Evolutionary conservation across 2,888 invertebrate genomes (phyloP).

Genomic region (Hololepta plana): DNA sequence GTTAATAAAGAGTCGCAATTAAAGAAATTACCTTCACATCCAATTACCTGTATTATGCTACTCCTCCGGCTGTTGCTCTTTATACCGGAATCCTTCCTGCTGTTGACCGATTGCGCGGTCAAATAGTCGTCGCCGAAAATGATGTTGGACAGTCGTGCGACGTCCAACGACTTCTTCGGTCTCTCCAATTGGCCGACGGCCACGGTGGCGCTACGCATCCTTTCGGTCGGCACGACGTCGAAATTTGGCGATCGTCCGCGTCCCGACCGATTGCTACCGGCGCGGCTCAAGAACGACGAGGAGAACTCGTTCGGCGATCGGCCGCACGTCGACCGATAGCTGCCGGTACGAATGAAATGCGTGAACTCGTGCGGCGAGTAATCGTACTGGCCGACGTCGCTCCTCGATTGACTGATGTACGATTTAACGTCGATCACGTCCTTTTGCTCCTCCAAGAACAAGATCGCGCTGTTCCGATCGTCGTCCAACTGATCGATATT

Average conservation of each 20-base stretch:
- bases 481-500: constrained; percentile 10
- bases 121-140: constrained; percentile 35
- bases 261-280: constrained; percentile 28
- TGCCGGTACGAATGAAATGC: constrained; percentile 50
- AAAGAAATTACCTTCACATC: constrained; percentile 1
- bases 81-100: constrained; percentile 77
- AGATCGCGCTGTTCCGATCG: constrained; percentile 1
- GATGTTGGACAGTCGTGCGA: constrained; percentile 17
- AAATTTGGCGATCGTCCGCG: constrained; percentile 28
- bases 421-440: constrained; percentile 55
- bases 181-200: constrained; percentile 21
- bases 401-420: constrained; percentile 54
- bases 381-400: constrained; percentile 38
- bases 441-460: constrained; percentile 16
- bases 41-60: constrained; percentile 66
- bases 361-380: constrained; percentile 25
- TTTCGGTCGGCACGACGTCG: constrained; percentile 18
- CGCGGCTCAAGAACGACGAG: constrained; percentile 24
- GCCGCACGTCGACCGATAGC: constrained; percentile 51
- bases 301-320: constrained; percentile 32
- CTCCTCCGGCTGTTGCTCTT: constrained; percentile 69
- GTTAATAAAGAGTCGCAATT: no score
- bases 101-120: constrained; percentile 46
- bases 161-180: constrained; percentile 28
- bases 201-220: constrained; percentile 19